A percentile compares a stretch with the other conserved stretches of the same genome.
These are phyloP conservation scores for Sthenelais limicola DNA, from an alignment of 2,888 invertebrate species.

Conservation along the genomic window DNA sequence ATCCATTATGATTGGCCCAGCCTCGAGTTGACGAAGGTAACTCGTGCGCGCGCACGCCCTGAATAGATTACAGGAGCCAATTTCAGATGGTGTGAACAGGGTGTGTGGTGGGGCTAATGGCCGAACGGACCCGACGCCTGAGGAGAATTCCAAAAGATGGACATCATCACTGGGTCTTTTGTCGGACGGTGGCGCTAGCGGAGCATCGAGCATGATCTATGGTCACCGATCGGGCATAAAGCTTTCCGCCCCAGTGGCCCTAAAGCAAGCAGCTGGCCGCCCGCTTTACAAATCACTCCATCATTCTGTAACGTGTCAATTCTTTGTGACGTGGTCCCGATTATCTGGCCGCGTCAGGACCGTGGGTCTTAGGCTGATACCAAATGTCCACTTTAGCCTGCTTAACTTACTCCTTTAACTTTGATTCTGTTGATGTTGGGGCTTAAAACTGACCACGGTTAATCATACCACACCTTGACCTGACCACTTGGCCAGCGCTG, in stretches of 20 bases:
- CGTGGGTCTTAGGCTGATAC: constrained; percentile 15
- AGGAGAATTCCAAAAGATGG: constrained; percentile 34
- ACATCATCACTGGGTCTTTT: constrained; percentile 6
- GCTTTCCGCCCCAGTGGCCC: constrained; percentile 37
- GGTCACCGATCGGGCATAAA: constrained; percentile 36
- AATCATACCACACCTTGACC: too few relatives aligned
- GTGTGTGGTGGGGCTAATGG: constrained; percentile 5
- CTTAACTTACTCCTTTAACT: too few relatives aligned
- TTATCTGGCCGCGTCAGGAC: constrained; percentile 40
- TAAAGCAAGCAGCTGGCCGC: constrained; percentile 7
- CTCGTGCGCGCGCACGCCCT: constrained; percentile 14
- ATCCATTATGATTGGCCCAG: constrained; percentile 39
- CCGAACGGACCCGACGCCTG: constrained; percentile 19
- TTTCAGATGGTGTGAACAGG: constrained; percentile 31
- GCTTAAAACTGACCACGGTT: too few relatives aligned
- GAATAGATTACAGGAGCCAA: constrained; percentile 37
- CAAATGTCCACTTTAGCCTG: constrained; percentile 22
- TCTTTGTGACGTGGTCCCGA: constrained; percentile 34
- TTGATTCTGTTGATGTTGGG: too few relatives aligned
- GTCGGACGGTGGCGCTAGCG: constrained; percentile 2
- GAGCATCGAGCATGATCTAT: constrained; percentile 39
- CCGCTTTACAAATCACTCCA: constrained; percentile 45
- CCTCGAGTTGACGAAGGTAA: neutral
- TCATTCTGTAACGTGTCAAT: constrained; percentile 42
- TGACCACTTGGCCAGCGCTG: too few relatives aligned